Base-by-base conservation (phyloP, 2,888 invertebrate genomes). In the Chydorus sphaericus region DNA sequence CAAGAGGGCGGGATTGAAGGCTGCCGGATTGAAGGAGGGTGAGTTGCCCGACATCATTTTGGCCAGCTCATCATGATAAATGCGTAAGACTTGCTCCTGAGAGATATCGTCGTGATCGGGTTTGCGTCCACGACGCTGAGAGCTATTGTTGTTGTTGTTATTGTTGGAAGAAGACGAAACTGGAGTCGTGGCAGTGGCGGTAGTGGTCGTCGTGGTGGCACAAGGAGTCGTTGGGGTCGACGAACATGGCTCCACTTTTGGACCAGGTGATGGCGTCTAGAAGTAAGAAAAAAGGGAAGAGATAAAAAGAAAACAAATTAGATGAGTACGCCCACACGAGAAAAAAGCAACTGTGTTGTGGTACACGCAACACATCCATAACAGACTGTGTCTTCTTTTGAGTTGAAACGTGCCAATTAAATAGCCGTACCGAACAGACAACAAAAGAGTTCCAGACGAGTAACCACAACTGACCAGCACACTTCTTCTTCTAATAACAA, bases 21-120 rank as follows among this genome's bases (percentile, higher is more conserved):
- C 48, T 20, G 48, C 48, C 8, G 44, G 44, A 44, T 44, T 44
- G 44, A 44, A 44, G 23, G 54, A 26, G n/a, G 55, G 33, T 4
- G 48, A 33, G 16, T 48, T 48, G 0, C 33, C 48, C 39, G 48
- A 87, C 81, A 93, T 91, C 56, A 97, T 78, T 69, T 94, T 94
- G 58, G 89, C 85, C 60, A 94, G 74, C 69, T 96, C 93, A 68
- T 93, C 92, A 66, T 94, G 92, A 69, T 94, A 94, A 66, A 94
- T 89, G 66, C 91, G 79, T 39, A 87, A 84, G 65, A 94, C 90
- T 71, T 93, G 92, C 68, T 97, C 96, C 68, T 94, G 93, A 37
- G 94, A 87, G 72, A 94, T 87, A 74, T 93, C 93, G 70, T 87
- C 90, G 71, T 89, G 88, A 70, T 88, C 87, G 72, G 88, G 89